phyloP scores from a whole-genome alignment of 2,113 vertebrate species.

The Drymodes brunneopygia region DNA sequence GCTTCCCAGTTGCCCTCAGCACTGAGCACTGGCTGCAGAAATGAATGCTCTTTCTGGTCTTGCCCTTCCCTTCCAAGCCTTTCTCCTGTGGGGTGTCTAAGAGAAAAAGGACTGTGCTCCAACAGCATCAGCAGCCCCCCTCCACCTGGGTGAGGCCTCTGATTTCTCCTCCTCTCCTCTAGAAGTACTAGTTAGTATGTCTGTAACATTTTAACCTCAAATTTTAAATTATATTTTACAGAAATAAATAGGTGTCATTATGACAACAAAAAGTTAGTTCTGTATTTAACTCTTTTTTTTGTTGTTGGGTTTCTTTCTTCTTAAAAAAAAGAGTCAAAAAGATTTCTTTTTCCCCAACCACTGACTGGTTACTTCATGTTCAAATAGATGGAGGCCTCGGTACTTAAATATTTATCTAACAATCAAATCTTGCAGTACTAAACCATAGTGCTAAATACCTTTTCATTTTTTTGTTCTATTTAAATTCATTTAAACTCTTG shows the following conservation, averaged over 20 bases:
- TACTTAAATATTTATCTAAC: background rate
- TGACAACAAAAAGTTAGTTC: background rate
- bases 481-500: background rate
- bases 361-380: background rate
- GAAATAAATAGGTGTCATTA: background rate
- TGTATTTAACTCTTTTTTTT: background rate
- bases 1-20: background rate
- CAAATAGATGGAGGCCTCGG: background rate
- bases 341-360: background rate
- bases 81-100: background rate
- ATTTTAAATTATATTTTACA: background rate
- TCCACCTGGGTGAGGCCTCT: too few relatives aligned
- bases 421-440: background rate
- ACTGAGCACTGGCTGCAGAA: background rate
- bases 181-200: background rate
- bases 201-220: background rate
- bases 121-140: accelerated
- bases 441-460: background rate
- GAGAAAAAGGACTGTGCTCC: background rate
- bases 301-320: background rate
- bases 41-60: background rate
- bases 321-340: background rate
- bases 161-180: background rate
- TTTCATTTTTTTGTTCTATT: background rate
- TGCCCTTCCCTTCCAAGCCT: background rate